A percentile compares a stretch with the other conserved stretches of the same genome.
phyloP scores from a whole-genome alignment of 2,797 vertebrate genomes.

The Acanthis flammea region DNA sequence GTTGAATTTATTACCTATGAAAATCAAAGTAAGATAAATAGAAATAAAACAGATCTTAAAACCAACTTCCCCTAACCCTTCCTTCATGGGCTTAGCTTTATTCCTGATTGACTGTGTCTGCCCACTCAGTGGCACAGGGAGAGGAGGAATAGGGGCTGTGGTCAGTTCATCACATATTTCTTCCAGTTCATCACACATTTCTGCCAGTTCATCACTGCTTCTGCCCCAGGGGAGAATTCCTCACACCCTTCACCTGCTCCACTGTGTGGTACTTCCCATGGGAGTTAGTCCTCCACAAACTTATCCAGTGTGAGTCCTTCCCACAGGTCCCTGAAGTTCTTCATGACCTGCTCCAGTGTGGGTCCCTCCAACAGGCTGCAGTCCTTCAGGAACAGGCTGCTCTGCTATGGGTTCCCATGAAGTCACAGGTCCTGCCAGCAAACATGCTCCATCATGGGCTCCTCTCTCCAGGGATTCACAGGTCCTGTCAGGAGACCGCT shows the following conservation, averaged over 20 bases:
- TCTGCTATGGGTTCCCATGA: not conserved
- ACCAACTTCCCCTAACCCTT: not conserved
- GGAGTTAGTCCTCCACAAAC: not conserved
- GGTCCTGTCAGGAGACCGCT: not conserved
- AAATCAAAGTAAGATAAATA: not conserved
- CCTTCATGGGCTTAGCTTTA: not conserved
- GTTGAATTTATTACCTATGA: no score
- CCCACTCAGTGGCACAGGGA: not conserved
- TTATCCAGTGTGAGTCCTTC: not conserved
- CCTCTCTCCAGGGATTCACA: not conserved
- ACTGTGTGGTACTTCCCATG: no score
- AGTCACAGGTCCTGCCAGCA: not conserved
- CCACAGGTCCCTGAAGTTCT: not conserved
- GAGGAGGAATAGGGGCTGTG: rapidly evolving
- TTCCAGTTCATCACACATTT: not conserved
- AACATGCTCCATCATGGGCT: not conserved
- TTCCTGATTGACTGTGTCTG: not conserved
- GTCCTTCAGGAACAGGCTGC: not conserved
- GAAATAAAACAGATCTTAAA: not conserved
- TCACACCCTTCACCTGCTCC: not conserved
- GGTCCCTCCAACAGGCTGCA: rapidly evolving
- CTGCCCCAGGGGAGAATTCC: not conserved
- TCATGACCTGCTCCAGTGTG: not conserved
- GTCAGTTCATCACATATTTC: no score
- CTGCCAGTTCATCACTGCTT: not conserved